Evolutionary conservation across 2,797 vertebrate genomes (phyloP).

Genomic region (Buceros bicornis): DNA sequence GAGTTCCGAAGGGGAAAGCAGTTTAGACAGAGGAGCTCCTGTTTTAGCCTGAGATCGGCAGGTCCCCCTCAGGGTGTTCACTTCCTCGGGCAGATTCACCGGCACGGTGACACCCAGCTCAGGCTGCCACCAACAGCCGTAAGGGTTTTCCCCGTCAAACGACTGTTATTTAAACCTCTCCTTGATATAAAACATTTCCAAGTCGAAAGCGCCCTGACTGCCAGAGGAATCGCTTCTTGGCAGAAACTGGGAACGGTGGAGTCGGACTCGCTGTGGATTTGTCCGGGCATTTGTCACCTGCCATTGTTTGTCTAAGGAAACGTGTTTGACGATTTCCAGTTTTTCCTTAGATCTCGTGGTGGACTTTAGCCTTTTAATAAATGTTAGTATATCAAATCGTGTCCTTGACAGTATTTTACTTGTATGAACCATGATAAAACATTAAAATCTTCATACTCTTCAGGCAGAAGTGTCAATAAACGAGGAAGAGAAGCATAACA

Average conservation of each 20-base stretch:
- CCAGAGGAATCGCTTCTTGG: slow-evolving; percentile 64
- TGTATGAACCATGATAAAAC: slow-evolving; percentile 81
- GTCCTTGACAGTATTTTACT: slow-evolving; percentile 84
- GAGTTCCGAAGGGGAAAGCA: background rate
- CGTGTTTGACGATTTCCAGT: slow-evolving; percentile 79
- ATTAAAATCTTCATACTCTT: slow-evolving; percentile 78
- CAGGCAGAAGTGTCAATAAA: slow-evolving; percentile 76
- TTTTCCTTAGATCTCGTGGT: slow-evolving; percentile 83
- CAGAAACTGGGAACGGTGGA: slow-evolving; percentile 69
- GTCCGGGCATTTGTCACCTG: slow-evolving; percentile 78
- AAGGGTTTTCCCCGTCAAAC: slow-evolving; percentile 31
- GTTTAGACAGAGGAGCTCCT: background rate
- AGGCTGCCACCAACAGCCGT: background rate
- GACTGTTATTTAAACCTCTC: slow-evolving; percentile 72
- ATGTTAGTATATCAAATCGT: slow-evolving; percentile 85
- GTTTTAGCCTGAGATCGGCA: background rate
- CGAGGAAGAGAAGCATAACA: slow-evolving; percentile 72
- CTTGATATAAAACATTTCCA: slow-evolving; percentile 64
- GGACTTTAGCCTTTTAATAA: slow-evolving; percentile 84
- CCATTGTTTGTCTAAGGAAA: slow-evolving; percentile 82
- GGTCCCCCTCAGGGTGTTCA: background rate
- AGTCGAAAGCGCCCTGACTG: slow-evolving; percentile 63
- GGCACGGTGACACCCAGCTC: background rate
- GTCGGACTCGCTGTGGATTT: slow-evolving; percentile 67
- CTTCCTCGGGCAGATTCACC: background rate